Evolutionary conservation across 1,140 invertebrate genomes (phyloP), one percentile per base, ranked within the genome.

Genomic region (Venturia canescens): DNA sequence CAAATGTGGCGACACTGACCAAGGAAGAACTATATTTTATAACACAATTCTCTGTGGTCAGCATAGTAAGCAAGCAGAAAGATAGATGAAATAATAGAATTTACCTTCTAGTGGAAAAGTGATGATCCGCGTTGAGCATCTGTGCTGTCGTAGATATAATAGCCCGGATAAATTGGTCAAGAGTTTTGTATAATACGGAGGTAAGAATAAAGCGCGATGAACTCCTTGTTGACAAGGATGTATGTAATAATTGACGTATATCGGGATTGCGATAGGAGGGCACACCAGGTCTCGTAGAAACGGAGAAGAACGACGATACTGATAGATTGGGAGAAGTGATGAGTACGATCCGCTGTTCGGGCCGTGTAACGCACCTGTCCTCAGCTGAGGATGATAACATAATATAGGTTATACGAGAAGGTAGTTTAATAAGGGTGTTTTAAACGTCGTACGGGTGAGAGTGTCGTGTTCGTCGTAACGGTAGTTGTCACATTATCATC

Each of bases 331-430:
- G 23, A 63, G 11, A 23, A 57, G 21, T 11, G 53, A 57, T 23
- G 53, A 57, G 18, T 18, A 57, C 53, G 53, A 57, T 57, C 38
- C 38, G 38, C 38, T 53, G 60, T 3, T 63, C 13, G 9, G 21
- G 11, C 60, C 23, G 21, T 26, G 60, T 26, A 63, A 31, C 29
- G 66, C 66, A 69, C 66, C 66, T 69, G 66, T 69, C 66, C 66
- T 69, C 66, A 69, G 66, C 66, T 69, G 66, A 69, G 66, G 66
- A 29, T 69, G 66, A 69, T 31, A 69, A 69, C 26, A 69, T 29
- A 69, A 69, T 69, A 69, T 69, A 69, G 66, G 66, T 69, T 69
- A 69, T 69, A 69, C 66, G 66, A 63, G n/a, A 69, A 69, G 13
- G n/a, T 23, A 63, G 9, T 31, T 31, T 21, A 31, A 29, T n/a